phyloP scores from a whole-genome alignment of 2,797 vertebrate genomes.

The Notolepis coatsorum region DNA sequence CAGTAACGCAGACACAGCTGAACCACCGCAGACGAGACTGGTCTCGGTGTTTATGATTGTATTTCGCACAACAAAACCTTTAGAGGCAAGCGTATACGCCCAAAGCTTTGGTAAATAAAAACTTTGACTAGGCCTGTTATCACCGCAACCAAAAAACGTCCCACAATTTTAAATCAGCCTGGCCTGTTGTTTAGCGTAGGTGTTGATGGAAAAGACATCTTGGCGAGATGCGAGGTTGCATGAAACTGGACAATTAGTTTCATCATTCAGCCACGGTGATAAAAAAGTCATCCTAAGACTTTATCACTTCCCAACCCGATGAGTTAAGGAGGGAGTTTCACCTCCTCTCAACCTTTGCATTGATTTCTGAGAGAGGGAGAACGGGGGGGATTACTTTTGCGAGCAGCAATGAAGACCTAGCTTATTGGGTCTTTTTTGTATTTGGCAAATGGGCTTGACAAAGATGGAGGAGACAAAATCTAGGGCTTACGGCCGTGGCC shows the following conservation, averaged over 20 bases:
- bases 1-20: constrained; percentile 52
- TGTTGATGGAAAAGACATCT: constrained; percentile 58
- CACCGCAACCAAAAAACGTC: background rate
- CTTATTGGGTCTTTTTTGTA: constrained; percentile 85
- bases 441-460: constrained; percentile 85
- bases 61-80: background rate
- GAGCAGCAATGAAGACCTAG: constrained; percentile 79
- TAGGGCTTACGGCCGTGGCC: constrained; percentile 80
- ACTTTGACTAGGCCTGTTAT: background rate
- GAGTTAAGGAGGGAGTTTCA: constrained; percentile 79
- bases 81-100: background rate
- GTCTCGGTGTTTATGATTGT: constrained; percentile 7
- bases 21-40: constrained; percentile 23
- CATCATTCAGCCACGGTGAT: constrained; percentile 73
- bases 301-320: constrained; percentile 74
- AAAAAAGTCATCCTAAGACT: constrained; percentile 70
- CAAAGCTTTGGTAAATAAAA: constrained; percentile 1
- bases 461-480: constrained; percentile 85
- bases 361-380: constrained; percentile 79
- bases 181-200: constrained; percentile 17
- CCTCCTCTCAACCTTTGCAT: constrained; percentile 83
- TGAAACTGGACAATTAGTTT: constrained; percentile 80
- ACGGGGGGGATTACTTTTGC: constrained; percentile 80
- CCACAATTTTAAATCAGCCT: background rate
- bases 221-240: constrained; percentile 25